Base-by-base conservation (phyloP, 2,797 vertebrate species). In the Ctenosaura bakeri region DNA sequence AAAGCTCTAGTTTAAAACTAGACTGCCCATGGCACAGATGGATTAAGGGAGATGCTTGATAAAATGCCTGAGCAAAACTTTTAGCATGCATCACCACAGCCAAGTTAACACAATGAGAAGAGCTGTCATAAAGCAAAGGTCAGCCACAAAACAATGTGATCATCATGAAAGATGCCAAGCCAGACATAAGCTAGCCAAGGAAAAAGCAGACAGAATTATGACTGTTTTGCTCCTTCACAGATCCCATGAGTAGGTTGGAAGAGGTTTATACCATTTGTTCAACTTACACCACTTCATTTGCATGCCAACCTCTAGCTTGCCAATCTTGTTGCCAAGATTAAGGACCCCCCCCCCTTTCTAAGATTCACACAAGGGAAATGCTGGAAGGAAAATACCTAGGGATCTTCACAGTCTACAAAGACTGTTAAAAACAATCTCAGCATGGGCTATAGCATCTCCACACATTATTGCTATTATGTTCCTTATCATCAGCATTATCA, bases 141-240 rank as follows among this genome's bases (percentile, higher is more conserved):
- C 83, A 86, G 71, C n/a, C 77, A 82, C 83, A 76, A 82, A 89
- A 86, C 71, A 69, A 91, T 86, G 87, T 7, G 50, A 86, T 83
- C 69, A 69, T 81, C 38, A 46, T 10, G 79, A 50, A 77, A 13
- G 59, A 82, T 32, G 90, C 83, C 90, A 89, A 91, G 83, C 69
- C 18, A 89, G 69, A 77, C 81, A 82, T 26, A 81, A 66, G 8
- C 56, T 46, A 69, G 83, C 69, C 83, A 89, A 89, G 79, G 14
- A 89, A 81, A 89, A 85, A 77, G 66, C 66, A 85, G 83, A 86
- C 66, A 86, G 66, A 88, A 54, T 86, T 91, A 88, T 66, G 78
- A 85, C 77, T 42, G 42, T 16, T 85, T 88, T 91, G 52, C 90
- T 77, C 46, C 88, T 88, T n/a, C 14, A 16, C 35, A 82, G n/a